Base-by-base conservation (phyloP, 2,888 invertebrate species). In the Folsomia candida region DNA sequence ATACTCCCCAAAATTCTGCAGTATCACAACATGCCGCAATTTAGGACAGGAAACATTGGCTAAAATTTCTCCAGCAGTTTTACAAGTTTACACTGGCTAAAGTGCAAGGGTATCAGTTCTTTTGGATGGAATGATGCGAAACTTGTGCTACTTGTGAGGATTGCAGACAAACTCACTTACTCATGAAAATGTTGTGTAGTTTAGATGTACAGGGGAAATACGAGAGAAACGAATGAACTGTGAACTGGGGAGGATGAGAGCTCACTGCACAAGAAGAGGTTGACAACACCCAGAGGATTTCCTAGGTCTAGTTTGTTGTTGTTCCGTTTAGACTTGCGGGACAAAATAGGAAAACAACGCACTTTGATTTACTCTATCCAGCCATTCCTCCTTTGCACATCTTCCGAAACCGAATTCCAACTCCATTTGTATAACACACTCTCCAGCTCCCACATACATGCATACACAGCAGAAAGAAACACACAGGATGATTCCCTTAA, bases 261-360 rank as follows among this genome's bases (percentile, higher is more conserved):
- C 18, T 14, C 54, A 54, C 54, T 14, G 6, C 54, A 54, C 4
- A 4, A 54, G 4, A 54, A 54, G 54, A 54, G 22, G 64, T 65
- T 65, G 65, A 65, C 65, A 65, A 65, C 65, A 65, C 65, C 65
- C 65, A 65, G 28, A 65, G 65, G 65, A 65, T 26, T 65, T 57
- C 27, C 51, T 54, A 47, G 64, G 47, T 47, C 14, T 47, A 64
- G 47, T 64, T 64, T 64, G 25, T 28, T 65, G 28, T 65, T 65
- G 57, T 65, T 65, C 24, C 22, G 28, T 51, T 51, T 54, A 47
- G 9, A 14, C 22, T 25, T 60, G 26, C 64, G 28, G 65, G 27
- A 27, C 27, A 54, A 54, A 54, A 18, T 20, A 54, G 20, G 4
- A 54, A 6, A 20, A 54, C 54, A 62, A 62, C 62, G 29, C 4